Evolutionary conservation across 2,888 invertebrate species (phyloP).

Genomic region (Muscina levida): DNA sequence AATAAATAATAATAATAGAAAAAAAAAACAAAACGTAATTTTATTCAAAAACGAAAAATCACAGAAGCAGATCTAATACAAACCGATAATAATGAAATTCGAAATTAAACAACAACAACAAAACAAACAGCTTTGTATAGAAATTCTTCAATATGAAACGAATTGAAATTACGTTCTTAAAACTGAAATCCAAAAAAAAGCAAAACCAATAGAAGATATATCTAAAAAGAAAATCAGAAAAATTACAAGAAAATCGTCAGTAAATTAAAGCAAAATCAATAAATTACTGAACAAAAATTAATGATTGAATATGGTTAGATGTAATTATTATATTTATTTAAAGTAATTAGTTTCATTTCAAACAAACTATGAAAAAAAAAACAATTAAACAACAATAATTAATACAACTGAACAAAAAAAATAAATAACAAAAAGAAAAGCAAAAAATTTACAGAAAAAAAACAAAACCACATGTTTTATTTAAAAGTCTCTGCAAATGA

Average conservation of each 20-base stretch:
- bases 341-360: slow-evolving; percentile 68
- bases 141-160: slow-evolving; percentile 49
- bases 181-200: slow-evolving; percentile 22
- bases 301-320: slow-evolving; percentile 61
- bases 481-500: neutral
- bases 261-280: slow-evolving; percentile 49
- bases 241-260: slow-evolving; percentile 50
- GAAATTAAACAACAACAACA: slow-evolving; percentile 21
- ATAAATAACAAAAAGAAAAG: slow-evolving; percentile 40
- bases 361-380: slow-evolving; percentile 66
- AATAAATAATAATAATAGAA: too few species aligned
- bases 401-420: slow-evolving; percentile 27
- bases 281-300: too few species aligned
- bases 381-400: slow-evolving; percentile 40
- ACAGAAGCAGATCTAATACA: slow-evolving; percentile 4
- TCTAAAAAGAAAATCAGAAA: slow-evolving; percentile 41
- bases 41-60: slow-evolving; percentile 46
- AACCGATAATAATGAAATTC: slow-evolving; percentile 31
- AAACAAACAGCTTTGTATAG: slow-evolving; percentile 33
- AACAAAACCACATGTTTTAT: neutral
- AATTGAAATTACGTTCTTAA: slow-evolving; percentile 59
- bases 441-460: slow-evolving; percentile 61
- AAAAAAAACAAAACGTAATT: slow-evolving; percentile 32
- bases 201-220: slow-evolving; percentile 24
- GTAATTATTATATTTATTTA: slow-evolving; percentile 68